Evolutionary conservation across 2,888 invertebrate genomes (phyloP).

Genomic region (Dilophus febrilis): DNA sequence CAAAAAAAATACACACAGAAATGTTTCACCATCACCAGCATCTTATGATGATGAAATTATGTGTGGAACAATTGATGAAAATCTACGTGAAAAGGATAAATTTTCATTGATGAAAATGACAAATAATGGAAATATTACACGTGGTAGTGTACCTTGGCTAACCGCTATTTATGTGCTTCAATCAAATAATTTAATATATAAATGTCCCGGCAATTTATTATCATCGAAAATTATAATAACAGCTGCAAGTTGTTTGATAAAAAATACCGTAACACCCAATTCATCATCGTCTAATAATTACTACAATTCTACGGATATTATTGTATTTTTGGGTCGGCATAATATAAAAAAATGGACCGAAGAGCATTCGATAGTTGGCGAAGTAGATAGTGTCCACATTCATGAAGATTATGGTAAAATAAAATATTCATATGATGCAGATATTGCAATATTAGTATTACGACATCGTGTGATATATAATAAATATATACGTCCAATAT

Average conservation of each 20-base stretch:
- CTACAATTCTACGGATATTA: conserved; percentile 24
- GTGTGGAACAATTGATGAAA: too few relatives aligned
- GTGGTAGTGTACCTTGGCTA: conserved; percentile 52
- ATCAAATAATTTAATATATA: conserved; percentile 13
- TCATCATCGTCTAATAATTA: too few relatives aligned
- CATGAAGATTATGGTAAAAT: conserved; percentile 30
- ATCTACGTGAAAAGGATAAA: too few relatives aligned
- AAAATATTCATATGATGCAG: conserved; percentile 30
- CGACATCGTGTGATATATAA: conserved; percentile 29
- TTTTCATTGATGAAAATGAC: too few relatives aligned
- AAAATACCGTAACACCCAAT: too few relatives aligned
- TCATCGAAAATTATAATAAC: conserved; percentile 22
- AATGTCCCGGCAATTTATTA: conserved; percentile 26
- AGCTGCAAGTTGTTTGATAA: conserved; percentile 31
- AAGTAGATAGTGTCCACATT: conserved; percentile 25
- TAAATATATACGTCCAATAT: conserved; percentile 33
- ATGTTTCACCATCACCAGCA: too few relatives aligned
- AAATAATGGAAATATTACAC: too few relatives aligned
- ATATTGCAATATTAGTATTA: conserved; percentile 33
- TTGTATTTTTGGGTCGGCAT: conserved; percentile 32
- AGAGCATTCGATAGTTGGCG: conserved; percentile 23
- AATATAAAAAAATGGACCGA: conserved; percentile 31
- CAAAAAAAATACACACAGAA: too few relatives aligned
- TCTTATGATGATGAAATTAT: too few relatives aligned
- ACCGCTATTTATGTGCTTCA: conserved; percentile 39